phyloP scores from a whole-genome alignment of 2,113 vertebrate species.

The Epinephelus cyanopodus region DNA sequence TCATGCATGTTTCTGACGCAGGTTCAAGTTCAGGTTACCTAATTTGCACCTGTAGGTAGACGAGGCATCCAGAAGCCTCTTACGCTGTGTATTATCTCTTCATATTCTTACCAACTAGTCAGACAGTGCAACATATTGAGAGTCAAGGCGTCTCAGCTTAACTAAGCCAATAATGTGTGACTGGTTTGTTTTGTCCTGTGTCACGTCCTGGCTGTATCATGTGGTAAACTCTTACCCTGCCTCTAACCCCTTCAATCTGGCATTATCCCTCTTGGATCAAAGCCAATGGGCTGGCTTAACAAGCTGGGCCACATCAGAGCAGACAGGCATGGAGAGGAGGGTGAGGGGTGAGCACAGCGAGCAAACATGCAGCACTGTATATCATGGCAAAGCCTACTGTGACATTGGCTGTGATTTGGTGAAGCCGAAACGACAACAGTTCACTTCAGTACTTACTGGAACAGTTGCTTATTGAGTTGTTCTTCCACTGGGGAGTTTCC shows the following conservation, averaged over 20 bases:
- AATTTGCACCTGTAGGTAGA: no score
- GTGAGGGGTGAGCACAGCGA: constrained; percentile 36
- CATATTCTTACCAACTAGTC: not conserved
- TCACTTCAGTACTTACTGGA: not conserved
- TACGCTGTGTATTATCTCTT: not conserved
- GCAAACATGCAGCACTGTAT: constrained; percentile 34
- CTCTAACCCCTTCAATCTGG: constrained; percentile 71
- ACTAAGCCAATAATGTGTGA: constrained; percentile 65
- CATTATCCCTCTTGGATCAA: constrained; percentile 63
- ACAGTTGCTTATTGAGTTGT: not conserved
- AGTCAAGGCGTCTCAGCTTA: constrained; percentile 38
- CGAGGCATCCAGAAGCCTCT: no score
- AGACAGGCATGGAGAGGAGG: constrained; percentile 30
- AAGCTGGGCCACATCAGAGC: constrained; percentile 61
- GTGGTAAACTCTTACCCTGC: constrained; percentile 71
- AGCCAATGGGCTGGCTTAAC: constrained; percentile 68
- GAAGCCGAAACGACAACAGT: not conserved
- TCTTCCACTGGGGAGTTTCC: not conserved
- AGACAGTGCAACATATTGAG: constrained; percentile 20
- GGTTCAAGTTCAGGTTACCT: no score
- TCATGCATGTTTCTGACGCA: not conserved
- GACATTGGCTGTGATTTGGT: constrained; percentile 26
- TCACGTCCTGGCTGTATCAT: constrained; percentile 66
- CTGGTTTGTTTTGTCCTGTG: constrained; percentile 67
- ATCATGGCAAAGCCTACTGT: constrained; percentile 38